Evolutionary conservation across 1,140 invertebrate species (phyloP).

Genomic region (Anastrepha obliqua): DNA sequence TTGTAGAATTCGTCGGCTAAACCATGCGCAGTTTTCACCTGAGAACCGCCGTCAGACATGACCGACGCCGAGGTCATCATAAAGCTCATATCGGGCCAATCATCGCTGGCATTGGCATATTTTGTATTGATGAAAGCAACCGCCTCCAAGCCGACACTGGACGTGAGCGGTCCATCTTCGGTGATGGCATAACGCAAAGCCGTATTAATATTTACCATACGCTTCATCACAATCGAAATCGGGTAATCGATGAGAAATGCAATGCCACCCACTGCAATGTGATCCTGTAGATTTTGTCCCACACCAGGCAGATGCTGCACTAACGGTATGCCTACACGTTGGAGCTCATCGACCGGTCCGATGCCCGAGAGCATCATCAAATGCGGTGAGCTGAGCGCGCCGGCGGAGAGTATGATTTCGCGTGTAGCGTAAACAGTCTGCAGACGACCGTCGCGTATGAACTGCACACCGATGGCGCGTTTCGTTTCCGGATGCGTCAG

Average conservation of each 20-base stretch:
- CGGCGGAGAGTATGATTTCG: constrained; percentile 87
- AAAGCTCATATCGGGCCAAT: constrained; percentile 94
- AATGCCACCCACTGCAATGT: constrained; percentile 87
- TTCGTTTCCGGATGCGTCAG: constrained; percentile 83
- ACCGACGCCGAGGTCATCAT: constrained; percentile 88
- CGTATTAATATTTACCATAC: constrained; percentile 85
- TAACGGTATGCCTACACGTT: constrained; percentile 80
- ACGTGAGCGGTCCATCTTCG: constrained; percentile 88
- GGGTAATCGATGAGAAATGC: constrained; percentile 88
- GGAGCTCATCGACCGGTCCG: constrained; percentile 83
- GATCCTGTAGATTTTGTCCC: constrained; percentile 90
- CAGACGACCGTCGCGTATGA: constrained; percentile 80
- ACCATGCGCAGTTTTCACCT: constrained; percentile 86
- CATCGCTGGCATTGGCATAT: constrained; percentile 87
- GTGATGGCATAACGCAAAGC: constrained; percentile 85
- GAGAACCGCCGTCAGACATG: constrained; percentile 80
- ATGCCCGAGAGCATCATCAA: constrained; percentile 90
- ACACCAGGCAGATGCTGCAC: constrained; percentile 84
- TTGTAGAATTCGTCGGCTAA: constrained; percentile 87
- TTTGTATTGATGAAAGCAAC: constrained; percentile 91
- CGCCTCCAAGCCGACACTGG: constrained; percentile 87
- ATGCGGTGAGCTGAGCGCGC: constrained; percentile 86
- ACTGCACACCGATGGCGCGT: constrained; percentile 86
- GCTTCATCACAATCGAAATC: constrained; percentile 83
- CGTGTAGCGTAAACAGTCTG: constrained; percentile 82